Evolutionary conservation across 2,888 invertebrate genomes (phyloP).

Genomic region (Limnephilus rhombicus): DNA sequence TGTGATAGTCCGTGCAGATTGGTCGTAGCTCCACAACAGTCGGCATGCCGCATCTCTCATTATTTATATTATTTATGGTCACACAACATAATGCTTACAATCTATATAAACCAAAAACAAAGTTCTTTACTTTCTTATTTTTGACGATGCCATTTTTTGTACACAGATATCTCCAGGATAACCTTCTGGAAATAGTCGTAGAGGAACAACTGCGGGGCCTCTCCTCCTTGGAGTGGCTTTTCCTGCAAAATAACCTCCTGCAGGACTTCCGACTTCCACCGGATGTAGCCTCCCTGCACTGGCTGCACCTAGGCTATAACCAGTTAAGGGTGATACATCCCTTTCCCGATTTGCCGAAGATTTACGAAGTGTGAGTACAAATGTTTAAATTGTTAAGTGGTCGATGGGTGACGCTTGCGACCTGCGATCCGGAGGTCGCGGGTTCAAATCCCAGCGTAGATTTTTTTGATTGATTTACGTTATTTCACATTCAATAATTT

Average conservation of each 20-base stretch:
- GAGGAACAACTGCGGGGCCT: constrained; percentile 73
- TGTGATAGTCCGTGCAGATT: too few species aligned
- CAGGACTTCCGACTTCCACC: constrained; percentile 53
- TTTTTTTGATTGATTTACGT: too few species aligned
- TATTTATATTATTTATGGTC: neutral
- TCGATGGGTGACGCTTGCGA: too few species aligned
- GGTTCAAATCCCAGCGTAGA: too few species aligned
- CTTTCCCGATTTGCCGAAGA: constrained; percentile 73
- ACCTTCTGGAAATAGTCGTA: constrained; percentile 70
- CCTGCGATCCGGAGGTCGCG: too few species aligned
- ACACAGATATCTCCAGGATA: constrained; percentile 70
- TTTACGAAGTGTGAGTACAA: constrained; percentile 75
- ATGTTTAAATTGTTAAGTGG: neutral
- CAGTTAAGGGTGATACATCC: constrained; percentile 72
- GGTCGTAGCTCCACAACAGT: too few species aligned
- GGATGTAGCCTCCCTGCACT: constrained; percentile 68
- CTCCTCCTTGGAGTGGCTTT: constrained; percentile 73
- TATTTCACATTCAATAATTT: too few species aligned
- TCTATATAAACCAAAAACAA: too few species aligned
- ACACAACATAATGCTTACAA: neutral
- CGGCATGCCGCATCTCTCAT: too few species aligned
- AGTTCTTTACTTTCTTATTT: neutral
- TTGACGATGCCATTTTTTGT: constrained; percentile 52
- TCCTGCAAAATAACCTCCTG: constrained; percentile 74
- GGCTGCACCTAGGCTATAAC: constrained; percentile 76